Evolutionary conservation across 2,113 vertebrate species (phyloP), one percentile per base, ranked within the genome.

Genomic region (Channa argus): DNA sequence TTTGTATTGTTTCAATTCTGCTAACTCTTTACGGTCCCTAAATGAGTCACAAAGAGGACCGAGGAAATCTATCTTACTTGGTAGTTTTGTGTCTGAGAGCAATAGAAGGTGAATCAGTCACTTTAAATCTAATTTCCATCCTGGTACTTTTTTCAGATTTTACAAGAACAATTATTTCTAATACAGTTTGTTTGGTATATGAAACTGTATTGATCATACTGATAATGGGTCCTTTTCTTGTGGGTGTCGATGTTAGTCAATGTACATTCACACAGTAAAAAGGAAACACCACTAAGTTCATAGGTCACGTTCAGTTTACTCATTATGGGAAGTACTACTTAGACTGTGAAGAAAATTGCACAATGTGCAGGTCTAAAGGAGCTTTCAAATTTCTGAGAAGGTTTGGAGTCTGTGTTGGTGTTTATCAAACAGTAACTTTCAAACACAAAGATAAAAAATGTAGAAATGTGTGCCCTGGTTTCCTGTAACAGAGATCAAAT

Each of bases 1-100:
- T 69, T 64, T 36, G n/a, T 15, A 58, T 47, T 14, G 39, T 51
- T 49, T 10, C 10, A n/a, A 55, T 63, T 76, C 47, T 60, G 10
- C 36, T 43, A 3, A 6, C 7, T 24, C 11, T 47, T 33, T 13
- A 39, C 11, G 9, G 52, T 56, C 38, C 54, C 45, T 69, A 12
- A 77, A 54, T 62, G 45, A 41, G 41, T 34, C 38, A 72, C 1
- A 14, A 15, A 37, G 13, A 46, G 11, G 51, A 33, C 24, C 41
- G 47, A 54, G 46, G 8, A 41, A 56, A 45, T 72, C 6, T n/a
- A n/a, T n/a, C n/a, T n/a, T n/a, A n/a, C 24, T 24, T 24, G 24
- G 24, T 24, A 24, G 49, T 24, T 24, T 24, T 24, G 24, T 24
- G 24, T 24, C 24, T 24, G 24, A 24, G 24, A 24, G 24, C 24